phyloP scores from a whole-genome alignment of 2,113 vertebrate species.

The Phaethon lepturus region DNA sequence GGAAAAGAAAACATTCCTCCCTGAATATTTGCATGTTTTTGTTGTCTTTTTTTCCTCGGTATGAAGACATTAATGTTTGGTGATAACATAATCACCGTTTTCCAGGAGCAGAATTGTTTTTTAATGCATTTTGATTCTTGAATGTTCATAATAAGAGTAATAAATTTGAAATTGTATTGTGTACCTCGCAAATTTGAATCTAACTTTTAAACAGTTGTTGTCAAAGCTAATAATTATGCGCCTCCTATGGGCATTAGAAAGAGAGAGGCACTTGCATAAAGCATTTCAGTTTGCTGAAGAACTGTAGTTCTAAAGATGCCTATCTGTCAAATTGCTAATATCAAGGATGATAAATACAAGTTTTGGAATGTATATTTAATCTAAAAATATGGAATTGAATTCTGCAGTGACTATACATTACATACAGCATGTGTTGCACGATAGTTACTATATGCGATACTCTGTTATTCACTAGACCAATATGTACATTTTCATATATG shows the following conservation, averaged over 20 bases:
- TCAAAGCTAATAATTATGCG: background rate
- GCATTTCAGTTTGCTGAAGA: background rate
- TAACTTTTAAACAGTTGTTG: background rate
- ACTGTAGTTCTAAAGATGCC: background rate
- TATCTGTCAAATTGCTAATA: background rate
- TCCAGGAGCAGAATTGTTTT: background rate
- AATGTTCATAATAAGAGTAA: background rate
- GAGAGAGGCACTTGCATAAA: background rate
- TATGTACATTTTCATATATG: background rate
- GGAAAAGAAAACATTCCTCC: background rate
- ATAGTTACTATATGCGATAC: background rate
- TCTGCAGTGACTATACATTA: background rate
- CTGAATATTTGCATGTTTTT: background rate
- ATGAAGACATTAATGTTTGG: background rate
- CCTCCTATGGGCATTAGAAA: fast-evolving
- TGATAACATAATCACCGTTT: background rate
- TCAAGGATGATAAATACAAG: background rate
- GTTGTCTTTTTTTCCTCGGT: background rate
- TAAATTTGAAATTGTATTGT: background rate
- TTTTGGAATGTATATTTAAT: background rate
- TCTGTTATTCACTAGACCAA: background rate
- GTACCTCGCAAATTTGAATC: background rate
- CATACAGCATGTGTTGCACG: background rate
- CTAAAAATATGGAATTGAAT: background rate
- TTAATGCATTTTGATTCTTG: background rate